These are phyloP conservation scores for Chrysopilus asiliformis DNA, from an alignment of 2,888 invertebrate genomes.

Conservation along the genomic window DNA sequence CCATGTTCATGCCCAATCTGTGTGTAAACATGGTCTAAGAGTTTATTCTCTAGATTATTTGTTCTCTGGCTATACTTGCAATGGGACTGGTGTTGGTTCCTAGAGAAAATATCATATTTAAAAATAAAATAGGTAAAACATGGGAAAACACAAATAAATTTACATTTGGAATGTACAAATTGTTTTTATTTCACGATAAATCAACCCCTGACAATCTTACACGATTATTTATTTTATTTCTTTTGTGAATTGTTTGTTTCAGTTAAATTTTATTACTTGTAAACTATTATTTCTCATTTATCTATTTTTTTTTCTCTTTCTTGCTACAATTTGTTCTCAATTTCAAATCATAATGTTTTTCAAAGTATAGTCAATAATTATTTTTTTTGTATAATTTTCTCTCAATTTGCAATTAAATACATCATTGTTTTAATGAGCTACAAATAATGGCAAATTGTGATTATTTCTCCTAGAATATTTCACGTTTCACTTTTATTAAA, in stretches of 20 bases:
- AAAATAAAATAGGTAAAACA: neutral
- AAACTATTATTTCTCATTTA: slow-evolving; percentile 3
- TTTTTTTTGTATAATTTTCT: no score
- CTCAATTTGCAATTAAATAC: no score
- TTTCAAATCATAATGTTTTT: slow-evolving; percentile 4
- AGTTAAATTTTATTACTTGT: no score
- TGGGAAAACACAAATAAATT: slow-evolving; percentile 9
- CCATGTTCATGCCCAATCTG: no score
- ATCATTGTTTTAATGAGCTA: slow-evolving; percentile 7
- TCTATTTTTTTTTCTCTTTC: slow-evolving; percentile 5
- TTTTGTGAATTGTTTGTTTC: slow-evolving; percentile 1
- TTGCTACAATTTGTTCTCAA: slow-evolving; percentile 2
- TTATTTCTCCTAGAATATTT: no score
- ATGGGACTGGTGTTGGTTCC: no score
- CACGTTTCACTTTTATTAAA: no score
- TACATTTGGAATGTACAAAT: slow-evolving; percentile 14
- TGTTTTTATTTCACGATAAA: slow-evolving; percentile 11
- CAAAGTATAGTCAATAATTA: no score
- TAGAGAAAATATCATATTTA: neutral
- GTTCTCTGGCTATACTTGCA: no score
- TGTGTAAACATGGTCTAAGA: no score
- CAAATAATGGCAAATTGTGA: no score
- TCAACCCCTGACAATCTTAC: slow-evolving; percentile 11
- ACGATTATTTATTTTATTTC: slow-evolving; percentile 6
- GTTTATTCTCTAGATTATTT: no score